A percentile compares a stretch with the other conserved stretches of the same genome.
These are phyloP conservation scores for Pungitius pungitius DNA, from an alignment of 2,113 vertebrate genomes.

Conservation along the genomic window DNA sequence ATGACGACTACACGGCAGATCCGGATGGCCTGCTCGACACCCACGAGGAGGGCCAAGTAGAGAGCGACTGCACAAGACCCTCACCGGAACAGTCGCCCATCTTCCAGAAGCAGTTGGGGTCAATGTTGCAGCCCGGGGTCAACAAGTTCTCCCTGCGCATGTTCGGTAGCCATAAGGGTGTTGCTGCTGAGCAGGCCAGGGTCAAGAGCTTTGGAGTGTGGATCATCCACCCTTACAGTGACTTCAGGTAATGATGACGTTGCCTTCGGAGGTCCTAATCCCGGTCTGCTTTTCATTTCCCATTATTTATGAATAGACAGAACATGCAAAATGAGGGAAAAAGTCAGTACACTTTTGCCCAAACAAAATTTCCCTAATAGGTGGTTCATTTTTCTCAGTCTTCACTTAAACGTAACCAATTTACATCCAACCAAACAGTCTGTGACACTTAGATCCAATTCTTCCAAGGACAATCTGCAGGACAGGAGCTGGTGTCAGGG, in stretches of 20 bases:
- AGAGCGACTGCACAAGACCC: rapidly evolving
- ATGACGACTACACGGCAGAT: slow-evolving; percentile 68
- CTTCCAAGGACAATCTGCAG: slow-evolving; percentile 63
- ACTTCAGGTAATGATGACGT: slow-evolving; percentile 91
- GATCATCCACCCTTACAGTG: slow-evolving; percentile 98
- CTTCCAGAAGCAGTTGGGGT: slow-evolving; percentile 88
- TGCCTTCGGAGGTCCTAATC: not conserved
- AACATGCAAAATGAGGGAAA: not conserved
- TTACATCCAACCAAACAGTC: slow-evolving; percentile 10
- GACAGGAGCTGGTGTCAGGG: slow-evolving; percentile 63
- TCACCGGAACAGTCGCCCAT: slow-evolving; percentile 66
- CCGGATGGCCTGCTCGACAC: slow-evolving; percentile 55
- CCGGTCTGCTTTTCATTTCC: not conserved
- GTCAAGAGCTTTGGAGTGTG: slow-evolving; percentile 95
- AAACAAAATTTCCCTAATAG: not conserved
- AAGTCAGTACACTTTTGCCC: not conserved
- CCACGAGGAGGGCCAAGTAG: slow-evolving; percentile 23
- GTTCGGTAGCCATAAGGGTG: slow-evolving; percentile 95
- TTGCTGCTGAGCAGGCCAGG: slow-evolving; percentile 94
- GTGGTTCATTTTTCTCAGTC: not conserved
- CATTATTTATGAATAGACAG: not conserved
- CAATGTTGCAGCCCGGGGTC: slow-evolving; percentile 92
- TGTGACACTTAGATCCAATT: slow-evolving; percentile 12
- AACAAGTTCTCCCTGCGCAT: slow-evolving; percentile 98
- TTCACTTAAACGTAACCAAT: slow-evolving; percentile 25